Base-by-base conservation (phyloP, 1,140 invertebrate genomes). In the Parasteatoda tepidariorum region DNA sequence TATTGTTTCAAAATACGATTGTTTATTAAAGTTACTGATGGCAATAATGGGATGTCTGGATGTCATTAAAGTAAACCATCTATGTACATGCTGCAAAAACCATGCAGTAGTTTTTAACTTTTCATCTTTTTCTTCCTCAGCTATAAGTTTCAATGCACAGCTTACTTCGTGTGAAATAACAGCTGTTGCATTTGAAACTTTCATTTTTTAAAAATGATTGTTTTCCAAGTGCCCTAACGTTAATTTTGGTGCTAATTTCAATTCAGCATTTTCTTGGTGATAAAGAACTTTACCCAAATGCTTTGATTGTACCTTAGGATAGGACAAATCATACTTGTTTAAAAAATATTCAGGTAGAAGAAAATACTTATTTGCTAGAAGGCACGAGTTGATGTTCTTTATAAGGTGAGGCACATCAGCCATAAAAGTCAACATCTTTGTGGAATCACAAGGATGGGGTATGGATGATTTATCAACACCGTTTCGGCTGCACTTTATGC, bases 31-130 rank as follows among this genome's bases (percentile, higher is more conserved):
- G n/a, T n/a, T n/a, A n/a, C n/a, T n/a, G n/a, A n/a, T n/a, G n/a
- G n/a, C n/a, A n/a, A n/a, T n/a, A n/a, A n/a, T n/a, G n/a, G 57
- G 5, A 61, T 61, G 11, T 24, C 57, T 11, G 57, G 57, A 61
- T 11, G 57, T 61, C 57, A 61, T 61, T 61, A 61, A 61, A 61
- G 57, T 11, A 24, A 61, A 61, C 57, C 57, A 61, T 24, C 22
- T 61, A 24, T 61, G 11, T 61, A 61, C 22, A 15, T 15, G 11
- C 22, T 61, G 57, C 22, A 61, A 15, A 24, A 61, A 61, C 57
- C 57, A 61, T 61, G 57, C 57, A 15, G 57, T 61, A 24, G 57
- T 61, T 24, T 61, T 24, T 6, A 61, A 61, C 6, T 7, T 11
- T 11, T 61, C 6, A 61, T 61, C 57, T 11, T 61, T 61, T 24